Percentiles rank a stretch among this genome's conserved stretches.
Conservation (phyloP, 2,113 vertebrate genomes). For the Conger conger region DNA sequence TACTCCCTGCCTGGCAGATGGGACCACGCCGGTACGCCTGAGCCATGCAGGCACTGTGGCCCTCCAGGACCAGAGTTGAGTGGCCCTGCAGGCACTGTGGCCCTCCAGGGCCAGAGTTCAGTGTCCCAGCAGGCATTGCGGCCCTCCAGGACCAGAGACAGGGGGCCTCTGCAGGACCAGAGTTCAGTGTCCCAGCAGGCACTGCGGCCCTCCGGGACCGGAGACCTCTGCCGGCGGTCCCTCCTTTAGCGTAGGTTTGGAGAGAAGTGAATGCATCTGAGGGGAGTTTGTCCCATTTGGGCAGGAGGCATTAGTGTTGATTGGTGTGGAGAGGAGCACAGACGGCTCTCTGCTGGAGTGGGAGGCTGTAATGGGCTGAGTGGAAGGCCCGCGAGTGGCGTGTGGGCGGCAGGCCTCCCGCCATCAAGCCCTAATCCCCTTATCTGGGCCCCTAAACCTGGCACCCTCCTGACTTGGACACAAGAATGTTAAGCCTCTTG, state of each 20-base stretch:
- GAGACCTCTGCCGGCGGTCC: too few species aligned
- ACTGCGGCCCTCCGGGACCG: background rate
- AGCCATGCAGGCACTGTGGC: background rate
- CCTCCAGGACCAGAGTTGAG: background rate
- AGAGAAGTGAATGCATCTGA: too few species aligned
- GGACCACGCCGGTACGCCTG: too few species aligned
- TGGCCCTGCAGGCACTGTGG: background rate
- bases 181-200: conserved; percentile 42
- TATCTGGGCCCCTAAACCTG: conserved; percentile 75
- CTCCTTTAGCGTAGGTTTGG: too few species aligned
- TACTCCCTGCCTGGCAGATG: background rate
- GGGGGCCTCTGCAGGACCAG: too few species aligned
- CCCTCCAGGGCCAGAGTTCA: too few species aligned
- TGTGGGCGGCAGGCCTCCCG: conserved; percentile 59
- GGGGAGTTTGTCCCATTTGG: background rate
- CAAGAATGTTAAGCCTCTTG: conserved; percentile 71
- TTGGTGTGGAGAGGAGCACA: conserved; percentile 35
- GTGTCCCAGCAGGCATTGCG: conserved; percentile 19
- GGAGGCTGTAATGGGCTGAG: background rate
- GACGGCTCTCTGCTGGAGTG: background rate
- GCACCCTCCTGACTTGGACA: conserved; percentile 72
- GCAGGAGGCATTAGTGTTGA: background rate
- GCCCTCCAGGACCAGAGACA: background rate
- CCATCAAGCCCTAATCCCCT: conserved; percentile 75
- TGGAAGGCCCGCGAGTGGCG: background rate